These are phyloP conservation scores for Diaphora mendica DNA, from an alignment of 2,888 invertebrate genomes.

Conservation along the genomic window DNA sequence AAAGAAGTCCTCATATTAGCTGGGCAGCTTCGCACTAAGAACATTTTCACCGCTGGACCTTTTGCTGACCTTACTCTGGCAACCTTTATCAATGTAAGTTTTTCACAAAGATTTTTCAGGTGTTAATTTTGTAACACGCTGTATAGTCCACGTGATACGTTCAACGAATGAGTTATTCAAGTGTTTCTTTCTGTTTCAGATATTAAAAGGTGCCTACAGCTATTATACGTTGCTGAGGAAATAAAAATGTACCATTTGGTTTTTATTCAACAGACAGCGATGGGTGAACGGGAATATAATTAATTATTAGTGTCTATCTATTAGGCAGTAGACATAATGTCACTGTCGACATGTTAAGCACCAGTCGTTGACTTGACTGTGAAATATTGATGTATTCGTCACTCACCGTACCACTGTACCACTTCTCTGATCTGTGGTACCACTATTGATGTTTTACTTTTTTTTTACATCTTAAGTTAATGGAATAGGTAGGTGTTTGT, in stretches of 20 bases:
- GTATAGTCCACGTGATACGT: background rate
- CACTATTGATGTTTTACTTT: no score
- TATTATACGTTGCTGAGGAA: constrained; percentile 74
- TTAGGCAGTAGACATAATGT: background rate
- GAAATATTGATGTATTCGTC: background rate
- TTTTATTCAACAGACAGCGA: background rate
- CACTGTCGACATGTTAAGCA: background rate
- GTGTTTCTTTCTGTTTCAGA: constrained; percentile 64
- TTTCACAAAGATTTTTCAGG: background rate
- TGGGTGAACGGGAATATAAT: background rate
- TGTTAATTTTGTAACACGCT: background rate
- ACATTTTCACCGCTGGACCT: constrained; percentile 75
- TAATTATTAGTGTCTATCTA: background rate
- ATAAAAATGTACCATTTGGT: constrained; percentile 43
- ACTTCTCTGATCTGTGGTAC: no score
- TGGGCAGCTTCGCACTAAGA: constrained; percentile 67
- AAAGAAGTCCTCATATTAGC: constrained; percentile 62
- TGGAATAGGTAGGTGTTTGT: background rate
- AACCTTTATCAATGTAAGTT: constrained; percentile 71
- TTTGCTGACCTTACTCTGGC: constrained; percentile 73
- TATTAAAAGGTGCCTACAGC: constrained; percentile 80
- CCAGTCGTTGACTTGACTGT: background rate
- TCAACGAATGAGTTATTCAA: background rate
- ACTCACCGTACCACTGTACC: no score
- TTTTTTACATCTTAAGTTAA: no score